Evolutionary conservation across 2,113 vertebrate genomes (phyloP), one percentile per base, ranked within the genome.

Genomic region (Anarrhichthys ocellatus): DNA sequence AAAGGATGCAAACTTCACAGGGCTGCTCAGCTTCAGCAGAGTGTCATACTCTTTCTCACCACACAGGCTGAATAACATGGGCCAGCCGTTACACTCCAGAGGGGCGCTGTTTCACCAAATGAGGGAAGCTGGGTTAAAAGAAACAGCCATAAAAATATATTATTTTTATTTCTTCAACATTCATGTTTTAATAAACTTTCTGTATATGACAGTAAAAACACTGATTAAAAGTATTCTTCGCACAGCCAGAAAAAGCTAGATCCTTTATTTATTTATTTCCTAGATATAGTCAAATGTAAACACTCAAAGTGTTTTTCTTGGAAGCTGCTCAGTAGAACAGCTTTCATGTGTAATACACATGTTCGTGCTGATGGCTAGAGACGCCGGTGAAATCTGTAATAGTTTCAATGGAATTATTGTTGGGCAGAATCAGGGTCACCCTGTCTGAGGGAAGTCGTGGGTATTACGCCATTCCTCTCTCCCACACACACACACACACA

Each of bases 401-500:
- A 83, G 71, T 88, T 90, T 88, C 62, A 88, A 89, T 88, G 86
- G 84, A 87, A 87, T 92, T 92, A 88, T 80, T 78, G 73, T 50
- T 24, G 46, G 40, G 46, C 67, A 74, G 77, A 88, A 91, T 86
- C 59, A 73, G 82, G 89, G 90, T 90, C 88, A 91, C 50, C 81
- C 80, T 86, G 91, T 92, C 81, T 86, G 86, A 86, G 75, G 34
- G 73, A 87, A 83, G 86, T 88, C 82, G 82, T 76, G 75, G 82
- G 75, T 83, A 79, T 73, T 63, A 72, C 80, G 65, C 69, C 68
- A 67, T 77, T 67, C 20, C 68, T 78, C 58, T 38, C 48, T 50
- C 67, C 13, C 73, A 42, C 70, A 38, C 61, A 56, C 78, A 54
- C 58, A 61, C 48, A 59, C 84, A 83, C 78, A 81, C 76, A 64